Evolutionary conservation across 1,140 invertebrate species (phyloP), one percentile per base, ranked within the genome.

Genomic region (Chionoecetes opilio): DNA sequence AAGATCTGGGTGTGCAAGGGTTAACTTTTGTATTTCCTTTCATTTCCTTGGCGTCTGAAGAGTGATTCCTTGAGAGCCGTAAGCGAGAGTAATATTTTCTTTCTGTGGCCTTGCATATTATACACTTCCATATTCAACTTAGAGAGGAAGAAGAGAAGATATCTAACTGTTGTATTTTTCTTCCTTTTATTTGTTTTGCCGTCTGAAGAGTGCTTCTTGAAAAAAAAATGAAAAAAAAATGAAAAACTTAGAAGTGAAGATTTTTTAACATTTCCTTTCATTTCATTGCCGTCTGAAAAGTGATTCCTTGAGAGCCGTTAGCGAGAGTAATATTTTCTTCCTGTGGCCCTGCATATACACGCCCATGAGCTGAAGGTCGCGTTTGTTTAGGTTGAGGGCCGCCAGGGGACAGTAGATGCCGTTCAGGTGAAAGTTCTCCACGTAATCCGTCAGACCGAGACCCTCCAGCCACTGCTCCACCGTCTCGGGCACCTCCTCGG

Each of bases 341-440:
- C 95, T 53, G 88, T 95, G 95, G 5, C 95, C 95, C 14, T 93
- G 88, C 92, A 95, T 93, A 75, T 95, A 95, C 0, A 95, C 82
- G 11, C 95, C 95, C 95, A 95, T 95, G 0, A 95, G 37, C 37
- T 95, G 95, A 0, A 95, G 95, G 92, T 95, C 95, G 35, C 95
- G 86, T 87, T 95, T 95, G 34, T 88, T 94, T 2, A 96, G 95
- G 11, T 93, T 90, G 26, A 96, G 21, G 0, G 95, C 95, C 21
- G 95, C 95, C 32, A 96, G 89, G 21, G 95, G 95, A 53, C 95
- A 96, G 21, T 94, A 96, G 35, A 96, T 91, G 34, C 95, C 92
- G 35, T 96, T 96, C 37, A 91, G 92, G 82, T 96, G 92, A 93
- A 96, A 96, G 89, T 96, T 93, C n/a, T 96, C 95, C n/a, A 92